Conservation (phyloP, 23 tunicate genomes). For the Phallusia fumigata region DNA sequence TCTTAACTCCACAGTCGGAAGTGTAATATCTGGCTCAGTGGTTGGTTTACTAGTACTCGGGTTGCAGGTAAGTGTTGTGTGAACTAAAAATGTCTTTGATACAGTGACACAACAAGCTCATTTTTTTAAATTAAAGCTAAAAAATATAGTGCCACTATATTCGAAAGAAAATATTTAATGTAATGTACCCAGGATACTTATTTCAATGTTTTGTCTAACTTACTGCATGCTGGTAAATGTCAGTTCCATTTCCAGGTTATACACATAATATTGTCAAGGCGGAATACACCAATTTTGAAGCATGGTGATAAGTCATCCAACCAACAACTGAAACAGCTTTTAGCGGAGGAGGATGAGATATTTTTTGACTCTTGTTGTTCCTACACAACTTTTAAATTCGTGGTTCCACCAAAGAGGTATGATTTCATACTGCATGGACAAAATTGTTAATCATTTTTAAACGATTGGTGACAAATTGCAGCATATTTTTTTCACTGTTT, state of each 20-base stretch:
- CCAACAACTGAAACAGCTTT: conserved; percentile 47
- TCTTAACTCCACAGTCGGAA: conserved; percentile 14
- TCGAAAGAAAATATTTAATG: too few relatives aligned
- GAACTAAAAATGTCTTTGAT: background rate
- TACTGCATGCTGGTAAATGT: too few relatives aligned
- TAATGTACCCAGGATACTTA: too few relatives aligned
- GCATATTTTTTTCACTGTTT: too few relatives aligned
- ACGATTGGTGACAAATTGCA: too few relatives aligned
- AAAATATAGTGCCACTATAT: too few relatives aligned
- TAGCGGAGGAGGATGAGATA: conserved; percentile 77
- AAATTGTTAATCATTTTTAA: too few relatives aligned
- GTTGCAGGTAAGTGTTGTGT: conserved; percentile 31
- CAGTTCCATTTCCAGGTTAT: background rate
- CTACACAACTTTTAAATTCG: conserved; percentile 42
- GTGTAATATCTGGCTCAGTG: conserved; percentile 25
- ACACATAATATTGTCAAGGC: background rate
- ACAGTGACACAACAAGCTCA: background rate
- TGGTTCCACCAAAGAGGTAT: conserved; percentile 70
- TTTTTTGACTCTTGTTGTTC: conserved; percentile 60
- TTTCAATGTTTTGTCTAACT: too few relatives aligned
- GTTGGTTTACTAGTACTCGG: conserved; percentile 37
- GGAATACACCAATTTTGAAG: background rate
- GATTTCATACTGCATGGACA: background rate
- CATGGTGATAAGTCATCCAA: conserved; percentile 27
- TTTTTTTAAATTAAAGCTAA: background rate